Conservation (phyloP, 2,888 invertebrate species). For the Aricia artaxerxes region DNA sequence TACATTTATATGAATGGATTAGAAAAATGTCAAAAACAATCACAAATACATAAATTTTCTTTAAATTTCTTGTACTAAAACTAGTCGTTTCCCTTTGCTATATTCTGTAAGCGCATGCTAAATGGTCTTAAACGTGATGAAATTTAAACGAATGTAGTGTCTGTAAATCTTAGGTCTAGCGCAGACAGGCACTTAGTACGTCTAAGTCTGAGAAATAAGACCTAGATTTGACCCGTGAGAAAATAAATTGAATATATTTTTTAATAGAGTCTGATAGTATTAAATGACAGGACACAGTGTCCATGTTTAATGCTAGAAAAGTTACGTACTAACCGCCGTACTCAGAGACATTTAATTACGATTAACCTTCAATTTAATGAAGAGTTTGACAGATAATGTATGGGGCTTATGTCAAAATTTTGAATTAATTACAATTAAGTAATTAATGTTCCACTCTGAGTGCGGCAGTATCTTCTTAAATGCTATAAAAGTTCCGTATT, state of each 20-base stretch:
- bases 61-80: background rate
- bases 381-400: too few relatives aligned
- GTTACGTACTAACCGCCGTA: too few relatives aligned
- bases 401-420: too few relatives aligned
- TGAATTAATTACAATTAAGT: too few relatives aligned
- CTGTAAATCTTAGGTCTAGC: background rate
- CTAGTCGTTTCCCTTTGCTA: background rate
- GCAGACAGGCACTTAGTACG: background rate
- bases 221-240: background rate
- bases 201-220: background rate
- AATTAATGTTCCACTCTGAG: too few relatives aligned
- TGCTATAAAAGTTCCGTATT: too few relatives aligned
- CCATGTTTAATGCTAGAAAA: too few relatives aligned
- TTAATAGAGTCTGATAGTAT: background rate
- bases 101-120: background rate
- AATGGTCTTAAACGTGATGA: constrained; percentile 11
- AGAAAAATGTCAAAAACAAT: background rate
- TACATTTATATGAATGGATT: too few relatives aligned
- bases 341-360: too few relatives aligned
- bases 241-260: background rate
- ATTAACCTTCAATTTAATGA: too few relatives aligned
- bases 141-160: constrained; percentile 15
- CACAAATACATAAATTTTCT: background rate
- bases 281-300: too few relatives aligned
- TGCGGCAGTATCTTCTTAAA: too few relatives aligned